Base-by-base conservation (phyloP, 2,113 vertebrate species). In the Chelonoidis abingdonii region DNA sequence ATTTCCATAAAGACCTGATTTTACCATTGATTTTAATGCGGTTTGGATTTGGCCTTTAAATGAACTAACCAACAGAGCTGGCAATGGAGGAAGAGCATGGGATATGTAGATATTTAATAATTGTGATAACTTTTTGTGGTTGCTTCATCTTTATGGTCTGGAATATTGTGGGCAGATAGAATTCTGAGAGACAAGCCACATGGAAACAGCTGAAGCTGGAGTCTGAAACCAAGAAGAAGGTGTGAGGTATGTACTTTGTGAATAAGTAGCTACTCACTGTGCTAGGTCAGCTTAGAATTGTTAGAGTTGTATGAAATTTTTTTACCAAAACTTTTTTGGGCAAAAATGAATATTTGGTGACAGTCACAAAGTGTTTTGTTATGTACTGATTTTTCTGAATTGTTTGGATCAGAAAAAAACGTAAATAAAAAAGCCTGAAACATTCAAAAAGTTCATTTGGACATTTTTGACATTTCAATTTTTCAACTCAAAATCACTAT, bases 61-160 rank as follows among this genome's bases (percentile, higher is more conserved):
- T 12, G n/a, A 86, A 90, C 3, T 80, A 88, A 62, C 35, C 14
- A 52, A 53, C 49, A 44, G 90, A 79, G 5, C 6, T 84, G 54
- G 38, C 17, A 87, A 0, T 56, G 50, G 19, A 82, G 11, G 5
- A 17, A 49, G 54, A 13, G 14, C 76, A 21, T 72, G 75, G 16
- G 57, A 4, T 0, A 0, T 69, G 24, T 2, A 50, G 44, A 27
- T 2, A 17, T 47, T 85, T 89, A 41, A 82, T 47, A 41, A 56
- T 10, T 52, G 7, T 69, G 53, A 17, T 65, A 44, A 52, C 35
- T 89, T 72, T 82, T 78, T 91, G 22, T 24, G 9, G 13, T 84
- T 79, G 65, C 57, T 57, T 57, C 47, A 52, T 22, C 24, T 49
- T 78, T 80, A n/a, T 78, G 25, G 78, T 31, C 8, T 44, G 6